Evolutionary conservation across 92 coral and sea anemone species (phyloP), one percentile per base, ranked within the genome.

Genomic region (Phenganax stokvisi): DNA sequence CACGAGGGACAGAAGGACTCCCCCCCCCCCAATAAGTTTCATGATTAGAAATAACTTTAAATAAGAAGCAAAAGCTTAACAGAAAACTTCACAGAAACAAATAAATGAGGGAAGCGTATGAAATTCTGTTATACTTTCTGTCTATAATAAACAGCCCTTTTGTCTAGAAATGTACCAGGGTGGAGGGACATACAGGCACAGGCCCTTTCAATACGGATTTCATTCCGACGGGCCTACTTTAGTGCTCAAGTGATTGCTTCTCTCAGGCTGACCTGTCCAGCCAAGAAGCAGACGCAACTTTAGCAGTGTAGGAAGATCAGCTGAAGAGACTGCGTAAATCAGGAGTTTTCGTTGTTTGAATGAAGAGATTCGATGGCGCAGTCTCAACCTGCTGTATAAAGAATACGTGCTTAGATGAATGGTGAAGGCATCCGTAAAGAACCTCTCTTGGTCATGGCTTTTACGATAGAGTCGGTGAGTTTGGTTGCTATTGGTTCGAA

Each of bases 291-390:
- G 97, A 92, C 58, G 92, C 97, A 56, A 92, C 97, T 2, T 56
- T 92, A 58, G 97, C 87, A 76, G 70, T 92, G 86, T 92, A 96
- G 97, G 97, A 91, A 67, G 88, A 91, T 75, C 96, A 92, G 83
- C 85, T 92, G 80, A 86, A 71, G 68, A 88, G 97, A 83, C 90
- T 91, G 57, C 90, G 92, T 10, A 91, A 87, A 92, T 91, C 56
- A 87, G 90, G 70, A 92, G 91, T 62, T 91, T 87, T 10, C 91
- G 97, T 67, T 82, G 90, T 27, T 90, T 92, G 51, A 89, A 93
- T 27, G 89, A 89, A 62, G 96, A 92, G 51, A 88, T 92, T 71
- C 92, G 83, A 89, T 89, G 80, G 91, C 97, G 3, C 96, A 92
- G 88, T 88, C 96, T n/a, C 96, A 89, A n/a, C 92, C 92, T 51